Percentiles rank a stretch among this genome's conserved stretches.
These are phyloP conservation scores for Solenopsis invicta DNA, from an alignment of 1,140 invertebrate species.

Conservation along the genomic window DNA sequence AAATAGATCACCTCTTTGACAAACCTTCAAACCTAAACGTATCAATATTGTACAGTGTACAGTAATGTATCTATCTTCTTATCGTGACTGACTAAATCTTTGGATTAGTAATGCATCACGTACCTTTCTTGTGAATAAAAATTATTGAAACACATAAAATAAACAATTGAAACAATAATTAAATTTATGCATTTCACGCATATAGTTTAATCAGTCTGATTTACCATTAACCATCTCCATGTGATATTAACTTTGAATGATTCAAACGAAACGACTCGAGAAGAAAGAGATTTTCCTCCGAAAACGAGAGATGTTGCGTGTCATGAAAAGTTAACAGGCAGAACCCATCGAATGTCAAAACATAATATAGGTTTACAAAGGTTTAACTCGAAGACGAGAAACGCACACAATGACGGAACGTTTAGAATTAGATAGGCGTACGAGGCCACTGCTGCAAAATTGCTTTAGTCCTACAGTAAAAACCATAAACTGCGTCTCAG, in stretches of 20 bases:
- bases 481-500: constrained; percentile 79
- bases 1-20: not conserved
- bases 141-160: not conserved
- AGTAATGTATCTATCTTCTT: not conserved
- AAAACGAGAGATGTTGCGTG: not conserved
- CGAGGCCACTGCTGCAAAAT: constrained; percentile 68
- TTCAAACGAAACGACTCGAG: not conserved
- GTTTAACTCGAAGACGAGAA: constrained; percentile 43
- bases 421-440: constrained; percentile 20
- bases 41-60: constrained; percentile 8
- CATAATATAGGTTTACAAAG: constrained; percentile 74
- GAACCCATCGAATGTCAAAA: constrained; percentile 85
- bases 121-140: not conserved
- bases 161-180: not conserved
- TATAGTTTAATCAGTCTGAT: not conserved
- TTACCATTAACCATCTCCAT: not conserved
- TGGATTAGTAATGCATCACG: not conserved
- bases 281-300: constrained; percentile 4
- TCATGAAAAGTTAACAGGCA: constrained; percentile 76
- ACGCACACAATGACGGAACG: constrained; percentile 47
- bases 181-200: not conserved
- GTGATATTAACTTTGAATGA: not conserved
- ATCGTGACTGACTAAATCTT: not conserved
- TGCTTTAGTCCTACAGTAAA: constrained; percentile 80
- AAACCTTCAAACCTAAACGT: not conserved